Evolutionary conservation across 2,113 vertebrate genomes (phyloP), one percentile per base, ranked within the genome.

Genomic region (Oenanthe melanoleuca): DNA sequence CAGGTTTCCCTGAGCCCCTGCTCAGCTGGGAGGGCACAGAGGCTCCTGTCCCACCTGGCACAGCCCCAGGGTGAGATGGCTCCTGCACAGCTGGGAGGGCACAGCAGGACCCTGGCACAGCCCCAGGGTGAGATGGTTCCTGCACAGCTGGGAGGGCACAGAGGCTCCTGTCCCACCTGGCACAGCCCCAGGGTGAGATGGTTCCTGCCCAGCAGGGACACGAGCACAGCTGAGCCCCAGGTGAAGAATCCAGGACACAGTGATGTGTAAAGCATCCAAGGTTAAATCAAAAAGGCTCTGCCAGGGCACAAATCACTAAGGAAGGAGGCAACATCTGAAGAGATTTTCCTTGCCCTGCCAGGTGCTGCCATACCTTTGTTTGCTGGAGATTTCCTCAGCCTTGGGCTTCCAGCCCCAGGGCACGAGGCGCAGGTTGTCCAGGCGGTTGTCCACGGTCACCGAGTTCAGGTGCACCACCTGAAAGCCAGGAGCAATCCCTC

Each of bases 401-500:
- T 99, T 99, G 78, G 99, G 99, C 86, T 98, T 98, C 99, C 99
- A 99, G 2, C 99, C 99, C 96, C 98, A 98, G 0, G 99, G 99
- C 73, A 99, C 99, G 21, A 99, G 97, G 89, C 99, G 98, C 86
- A 99, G 96, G 92, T 99, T 99, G 97, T 99, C 99, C 66, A 99
- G 97, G 63, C 99, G 98, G 96, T 99, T 99, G 97, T 99, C 99
- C 83, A 99, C 99, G 0, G 99, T 99, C 88, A 99, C 99, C 0
- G 98, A 98, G 49, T 99, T 99, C 93, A 99, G 99, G 66, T 99
- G 99, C 47, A 99, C 98, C 60, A 99, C 99, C 97, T 99, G 99
- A 59, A 99, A 99, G 37, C 99, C 99, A 8, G 99, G 99, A 14
- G 99, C 99, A 3, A 99, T 98, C 78, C 99, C 99, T 34, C 99